Percentiles rank a stretch among this genome's conserved stretches.
phyloP scores from a whole-genome alignment of 2,797 vertebrate genomes.

The Heterohyrax brucei region DNA sequence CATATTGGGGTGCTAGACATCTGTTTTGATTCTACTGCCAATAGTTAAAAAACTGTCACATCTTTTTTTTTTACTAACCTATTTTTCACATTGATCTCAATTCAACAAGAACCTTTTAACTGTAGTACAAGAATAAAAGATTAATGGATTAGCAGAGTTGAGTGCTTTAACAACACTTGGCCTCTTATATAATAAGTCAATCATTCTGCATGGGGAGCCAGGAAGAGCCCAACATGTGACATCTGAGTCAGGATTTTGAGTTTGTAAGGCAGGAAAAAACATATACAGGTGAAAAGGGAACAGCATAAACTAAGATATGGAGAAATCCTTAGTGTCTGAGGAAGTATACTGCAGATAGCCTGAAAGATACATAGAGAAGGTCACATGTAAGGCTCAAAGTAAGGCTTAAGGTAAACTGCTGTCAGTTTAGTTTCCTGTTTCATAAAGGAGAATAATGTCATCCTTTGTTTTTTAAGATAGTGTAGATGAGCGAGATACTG shows the following conservation, averaged over 20 bases:
- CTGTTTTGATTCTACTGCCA: conserved; percentile 21
- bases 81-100: conserved; percentile 20
- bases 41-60: not conserved
- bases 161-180: not conserved
- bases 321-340: not conserved
- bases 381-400: not conserved
- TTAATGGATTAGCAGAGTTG: not conserved
- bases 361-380: not conserved
- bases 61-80: not conserved
- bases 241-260: not conserved
- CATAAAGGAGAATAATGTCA: not conserved
- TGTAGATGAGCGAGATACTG: not conserved
- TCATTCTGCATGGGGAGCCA: not conserved
- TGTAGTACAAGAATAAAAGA: not conserved
- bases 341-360: not conserved
- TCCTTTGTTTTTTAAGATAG: not conserved
- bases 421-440: not conserved
- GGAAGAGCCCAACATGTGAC: not conserved
- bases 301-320: not conserved
- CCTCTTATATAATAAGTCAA: not conserved
- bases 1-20: not conserved
- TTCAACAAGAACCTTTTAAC: not conserved
- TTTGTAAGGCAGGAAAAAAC: not conserved
- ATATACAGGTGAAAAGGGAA: not conserved
- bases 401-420: not conserved